Conservation (phyloP, 2,113 vertebrate species). For the Trogon melanurus region DNA sequence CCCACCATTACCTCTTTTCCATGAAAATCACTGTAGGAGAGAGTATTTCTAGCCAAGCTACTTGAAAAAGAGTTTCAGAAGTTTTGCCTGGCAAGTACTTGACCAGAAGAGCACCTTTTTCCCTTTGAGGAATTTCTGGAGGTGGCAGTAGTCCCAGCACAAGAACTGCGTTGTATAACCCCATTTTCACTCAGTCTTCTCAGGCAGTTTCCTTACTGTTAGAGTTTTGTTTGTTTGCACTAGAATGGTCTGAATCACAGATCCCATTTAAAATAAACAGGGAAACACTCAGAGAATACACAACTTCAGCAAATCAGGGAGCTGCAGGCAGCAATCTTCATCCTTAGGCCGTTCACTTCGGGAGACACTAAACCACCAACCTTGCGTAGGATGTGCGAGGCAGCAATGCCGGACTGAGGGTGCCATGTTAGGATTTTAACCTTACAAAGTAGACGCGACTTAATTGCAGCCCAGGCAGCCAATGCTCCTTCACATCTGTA, state of each 20-base stretch:
- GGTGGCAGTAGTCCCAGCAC: background rate
- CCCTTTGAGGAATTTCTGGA: background rate
- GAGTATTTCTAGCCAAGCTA: background rate
- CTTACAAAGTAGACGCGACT: background rate
- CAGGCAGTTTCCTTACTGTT: background rate
- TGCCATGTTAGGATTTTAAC: background rate
- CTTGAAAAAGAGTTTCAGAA: background rate
- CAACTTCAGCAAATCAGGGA: background rate
- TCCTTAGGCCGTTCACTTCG: background rate
- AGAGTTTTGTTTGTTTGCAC: background rate
- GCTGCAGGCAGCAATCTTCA: background rate
- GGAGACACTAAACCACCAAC: background rate
- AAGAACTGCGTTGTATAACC: background rate
- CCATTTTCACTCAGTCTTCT: background rate
- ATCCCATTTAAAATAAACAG: background rate
- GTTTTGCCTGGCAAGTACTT: background rate
- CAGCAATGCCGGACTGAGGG: background rate
- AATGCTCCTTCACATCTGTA: background rate
- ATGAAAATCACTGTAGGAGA: background rate
- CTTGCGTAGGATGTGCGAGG: no score
- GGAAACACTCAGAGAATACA: background rate
- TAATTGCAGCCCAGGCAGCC: background rate
- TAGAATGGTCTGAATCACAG: background rate
- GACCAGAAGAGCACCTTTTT: background rate
- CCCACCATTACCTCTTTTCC: background rate